A percentile compares a stretch with the other conserved stretches of the same genome.
phyloP scores from a whole-genome alignment of 1,140 invertebrate species.

The Lordiphosa collinella region DNA sequence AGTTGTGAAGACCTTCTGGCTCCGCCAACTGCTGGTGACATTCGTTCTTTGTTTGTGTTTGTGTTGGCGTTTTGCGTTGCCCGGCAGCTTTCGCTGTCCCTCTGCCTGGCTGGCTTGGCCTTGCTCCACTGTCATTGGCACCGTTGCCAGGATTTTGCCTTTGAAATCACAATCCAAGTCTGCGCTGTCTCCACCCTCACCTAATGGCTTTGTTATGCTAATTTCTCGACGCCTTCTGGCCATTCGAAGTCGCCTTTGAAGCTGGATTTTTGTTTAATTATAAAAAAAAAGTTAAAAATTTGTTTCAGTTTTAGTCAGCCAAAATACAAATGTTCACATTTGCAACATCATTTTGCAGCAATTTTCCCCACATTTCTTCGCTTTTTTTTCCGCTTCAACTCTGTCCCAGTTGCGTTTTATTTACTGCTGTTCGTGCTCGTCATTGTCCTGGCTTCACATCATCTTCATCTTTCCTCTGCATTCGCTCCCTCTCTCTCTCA shows the following conservation, averaged over 20 bases:
- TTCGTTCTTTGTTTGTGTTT: constrained; percentile 54
- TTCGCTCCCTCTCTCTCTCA: not conserved
- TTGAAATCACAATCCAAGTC: constrained; percentile 60
- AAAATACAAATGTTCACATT: constrained; percentile 39
- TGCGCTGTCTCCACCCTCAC: constrained; percentile 23
- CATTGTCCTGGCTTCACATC: constrained; percentile 15
- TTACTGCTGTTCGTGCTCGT: constrained; percentile 37
- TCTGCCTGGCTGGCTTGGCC: constrained; percentile 11
- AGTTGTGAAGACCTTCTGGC: not conserved
- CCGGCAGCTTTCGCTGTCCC: not conserved
- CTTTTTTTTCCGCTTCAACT: constrained; percentile 4
- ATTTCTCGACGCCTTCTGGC: constrained; percentile 68
- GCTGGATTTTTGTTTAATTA: constrained; percentile 55
- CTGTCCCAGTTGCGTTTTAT: constrained; percentile 33
- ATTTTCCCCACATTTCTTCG: constrained; percentile 15
- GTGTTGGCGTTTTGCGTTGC: constrained; percentile 15
- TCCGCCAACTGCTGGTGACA: constrained; percentile 44
- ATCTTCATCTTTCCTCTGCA: constrained; percentile 11
- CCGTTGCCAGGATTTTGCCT: constrained; percentile 29
- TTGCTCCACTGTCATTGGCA: constrained; percentile 51
- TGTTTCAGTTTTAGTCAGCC: constrained; percentile 19
- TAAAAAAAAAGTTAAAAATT: constrained; percentile 35
- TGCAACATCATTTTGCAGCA: constrained; percentile 42
- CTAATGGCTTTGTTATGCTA: constrained; percentile 75
- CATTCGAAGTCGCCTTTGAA: constrained; percentile 41